phyloP scores from a whole-genome alignment of 2,797 vertebrate species.

The Microchirus variegatus region DNA sequence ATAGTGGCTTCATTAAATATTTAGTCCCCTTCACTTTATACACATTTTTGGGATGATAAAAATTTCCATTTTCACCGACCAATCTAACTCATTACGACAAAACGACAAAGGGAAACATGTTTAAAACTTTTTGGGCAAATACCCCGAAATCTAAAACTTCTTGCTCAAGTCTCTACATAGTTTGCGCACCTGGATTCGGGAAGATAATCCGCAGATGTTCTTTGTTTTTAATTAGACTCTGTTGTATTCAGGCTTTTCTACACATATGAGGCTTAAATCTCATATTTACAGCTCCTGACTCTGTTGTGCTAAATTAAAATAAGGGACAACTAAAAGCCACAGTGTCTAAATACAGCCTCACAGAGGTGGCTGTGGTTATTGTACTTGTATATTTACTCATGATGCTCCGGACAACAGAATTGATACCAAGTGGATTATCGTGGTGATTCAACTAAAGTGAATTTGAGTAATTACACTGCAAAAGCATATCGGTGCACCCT shows the following conservation, averaged over 20 bases:
- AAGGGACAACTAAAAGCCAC: too few species aligned
- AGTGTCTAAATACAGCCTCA: too few species aligned
- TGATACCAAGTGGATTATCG: background rate
- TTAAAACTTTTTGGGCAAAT: background rate
- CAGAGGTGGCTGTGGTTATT: background rate
- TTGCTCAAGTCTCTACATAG: background rate
- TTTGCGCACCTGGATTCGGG: background rate
- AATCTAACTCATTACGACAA: background rate
- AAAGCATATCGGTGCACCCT: background rate
- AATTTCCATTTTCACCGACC: background rate
- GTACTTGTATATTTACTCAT: background rate
- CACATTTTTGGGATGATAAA: background rate
- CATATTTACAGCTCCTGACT: too few species aligned
- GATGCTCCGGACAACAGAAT: background rate
- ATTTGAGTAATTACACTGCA: conserved; percentile 2
- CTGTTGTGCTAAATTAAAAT: too few species aligned
- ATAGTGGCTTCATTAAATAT: background rate
- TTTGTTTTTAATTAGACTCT: background rate
- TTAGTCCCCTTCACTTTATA: background rate
- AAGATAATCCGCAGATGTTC: background rate
- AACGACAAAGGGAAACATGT: background rate
- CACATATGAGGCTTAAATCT: too few species aligned
- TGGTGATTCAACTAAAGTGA: background rate
- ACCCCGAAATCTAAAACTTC: background rate
- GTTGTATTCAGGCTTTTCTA: too few species aligned